Base-by-base conservation (phyloP, 2,888 invertebrate genomes). In the Agonopterix alstromeriana region DNA sequence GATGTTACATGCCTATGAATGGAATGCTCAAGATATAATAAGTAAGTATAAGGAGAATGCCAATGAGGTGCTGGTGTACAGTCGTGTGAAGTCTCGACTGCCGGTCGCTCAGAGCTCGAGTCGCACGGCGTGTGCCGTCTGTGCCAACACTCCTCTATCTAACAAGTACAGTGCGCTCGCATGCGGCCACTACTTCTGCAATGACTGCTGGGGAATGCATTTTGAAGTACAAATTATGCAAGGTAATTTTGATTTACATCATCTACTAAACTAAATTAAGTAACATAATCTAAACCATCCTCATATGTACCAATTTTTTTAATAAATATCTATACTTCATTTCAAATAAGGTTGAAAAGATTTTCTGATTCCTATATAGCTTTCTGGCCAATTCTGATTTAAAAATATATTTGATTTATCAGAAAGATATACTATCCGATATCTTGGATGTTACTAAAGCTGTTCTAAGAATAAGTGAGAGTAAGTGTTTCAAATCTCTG, bases 141-240 rank as follows among this genome's bases (percentile, higher is more conserved):
- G 98, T 85, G 93, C 94, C 53, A 81, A 65, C 55, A 81, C 91
- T 51, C 93, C 93, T 63, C 78, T 92, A 10, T 77, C 91, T 11
- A 93, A 94, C 48, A 93, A 92, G 68, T 96, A 96, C 74, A 93
- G 93, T 73, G 93, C 93, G 49, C 90, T 98, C 54, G 92, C 95
- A 10, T 99, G 98, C 87, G 94, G 95, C 14, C 98, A 99, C 85
- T 92, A 92, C 55, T 99, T 98, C 82, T 99, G 99, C 82, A 94
- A 94, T 79, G 95, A 96, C 57, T 99, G 99, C 82, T 99, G 99
- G 99, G 93, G 93, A 53, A 94, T 93, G 90, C 97, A 98, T 90
- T 97, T 98, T 82, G 97, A 98, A 91, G 95, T 97, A 68, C 98
- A 98, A 92, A 96, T 98, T 63, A 93, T 92, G 82, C 96, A 96